Conservation (phyloP, 2,797 vertebrate genomes). For the Myotis vivesi region DNA sequence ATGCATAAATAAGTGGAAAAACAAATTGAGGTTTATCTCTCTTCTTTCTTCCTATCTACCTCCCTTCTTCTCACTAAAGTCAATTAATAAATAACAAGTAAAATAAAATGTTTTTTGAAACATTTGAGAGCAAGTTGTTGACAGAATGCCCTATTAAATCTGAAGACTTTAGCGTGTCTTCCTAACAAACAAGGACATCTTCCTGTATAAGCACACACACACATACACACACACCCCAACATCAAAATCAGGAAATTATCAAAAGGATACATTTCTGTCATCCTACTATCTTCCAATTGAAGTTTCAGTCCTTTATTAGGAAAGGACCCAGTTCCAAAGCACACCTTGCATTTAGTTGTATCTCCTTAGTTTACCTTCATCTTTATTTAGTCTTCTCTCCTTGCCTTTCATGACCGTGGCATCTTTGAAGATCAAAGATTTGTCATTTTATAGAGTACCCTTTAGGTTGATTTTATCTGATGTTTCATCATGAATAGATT, state of each 20-base stretch:
- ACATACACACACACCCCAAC: not conserved
- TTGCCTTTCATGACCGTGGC: not conserved
- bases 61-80: too few species aligned
- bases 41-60: too few species aligned
- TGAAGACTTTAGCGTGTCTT: not conserved
- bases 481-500: not conserved
- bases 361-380: not conserved
- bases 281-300: not conserved
- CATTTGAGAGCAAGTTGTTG: not conserved
- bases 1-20: too few species aligned
- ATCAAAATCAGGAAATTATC: not conserved
- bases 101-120: not conserved
- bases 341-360: not conserved
- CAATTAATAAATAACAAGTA: too few species aligned
- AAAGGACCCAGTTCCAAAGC: not conserved
- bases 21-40: too few species aligned
- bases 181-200: not conserved
- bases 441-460: not conserved
- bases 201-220: not conserved
- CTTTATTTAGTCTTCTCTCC: not conserved
- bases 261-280: not conserved
- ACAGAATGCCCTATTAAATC: not conserved
- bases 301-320: not conserved
- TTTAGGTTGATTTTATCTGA: not conserved
- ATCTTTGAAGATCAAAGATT: not conserved